Evolutionary conservation across 2,888 invertebrate genomes (phyloP).

Genomic region (Cremastobaeus sp.): DNA sequence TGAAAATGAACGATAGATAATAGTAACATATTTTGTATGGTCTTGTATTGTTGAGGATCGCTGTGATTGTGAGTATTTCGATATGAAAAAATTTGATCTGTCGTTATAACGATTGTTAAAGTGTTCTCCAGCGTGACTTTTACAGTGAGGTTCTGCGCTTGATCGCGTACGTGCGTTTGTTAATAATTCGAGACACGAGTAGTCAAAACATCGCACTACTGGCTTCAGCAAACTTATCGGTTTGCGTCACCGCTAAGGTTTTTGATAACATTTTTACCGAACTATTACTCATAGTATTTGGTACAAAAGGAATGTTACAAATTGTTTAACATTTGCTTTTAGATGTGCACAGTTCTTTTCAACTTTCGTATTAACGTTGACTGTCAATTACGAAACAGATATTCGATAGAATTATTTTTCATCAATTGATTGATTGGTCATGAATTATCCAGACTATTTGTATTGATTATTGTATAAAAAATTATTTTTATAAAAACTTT

Average conservation of each 20-base stretch:
- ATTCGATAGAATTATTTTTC: too few relatives aligned
- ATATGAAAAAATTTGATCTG: conserved; percentile 24
- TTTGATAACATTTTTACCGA: conserved; percentile 20
- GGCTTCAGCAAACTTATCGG: conserved; percentile 20
- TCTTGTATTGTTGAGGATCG: conserved; percentile 31
- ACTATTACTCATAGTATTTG: conserved; percentile 11
- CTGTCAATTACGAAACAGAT: too few relatives aligned
- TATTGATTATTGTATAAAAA: too few relatives aligned
- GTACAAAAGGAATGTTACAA: background rate
- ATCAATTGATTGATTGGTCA: too few relatives aligned
- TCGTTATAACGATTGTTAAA: conserved; percentile 28
- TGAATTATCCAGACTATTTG: too few relatives aligned
- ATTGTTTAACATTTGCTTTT: too few relatives aligned
- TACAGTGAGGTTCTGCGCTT: conserved; percentile 1
- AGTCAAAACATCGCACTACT: conserved; percentile 11
- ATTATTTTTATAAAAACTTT: too few relatives aligned
- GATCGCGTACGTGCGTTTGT: conserved; percentile 12
- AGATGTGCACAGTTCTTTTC: too few relatives aligned
- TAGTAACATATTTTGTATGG: conserved; percentile 29
- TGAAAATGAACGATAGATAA: conserved; percentile 13
- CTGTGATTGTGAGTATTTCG: conserved; percentile 37
- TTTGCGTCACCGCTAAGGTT: conserved; percentile 18
- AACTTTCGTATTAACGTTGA: too few relatives aligned
- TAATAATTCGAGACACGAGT: conserved; percentile 4
- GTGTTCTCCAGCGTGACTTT: conserved; percentile 12